Percentiles rank a stretch among this genome's conserved stretches.
Conservation (phyloP, 2,113 vertebrate genomes). For the Antechinus stuartii region DNA sequence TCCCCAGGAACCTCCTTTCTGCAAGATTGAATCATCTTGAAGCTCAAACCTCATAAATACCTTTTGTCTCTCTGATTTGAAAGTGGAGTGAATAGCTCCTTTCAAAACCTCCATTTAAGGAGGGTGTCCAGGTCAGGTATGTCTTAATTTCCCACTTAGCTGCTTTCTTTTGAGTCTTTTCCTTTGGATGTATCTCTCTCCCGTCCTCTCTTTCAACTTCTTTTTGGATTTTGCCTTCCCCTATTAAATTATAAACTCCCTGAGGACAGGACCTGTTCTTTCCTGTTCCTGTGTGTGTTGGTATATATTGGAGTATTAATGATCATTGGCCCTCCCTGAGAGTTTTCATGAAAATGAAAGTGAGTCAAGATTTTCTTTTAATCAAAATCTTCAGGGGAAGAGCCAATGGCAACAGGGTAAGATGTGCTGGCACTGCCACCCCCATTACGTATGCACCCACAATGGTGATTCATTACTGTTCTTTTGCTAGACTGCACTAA, state of each 20-base stretch:
- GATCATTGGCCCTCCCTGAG: neutral
- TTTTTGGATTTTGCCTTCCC: neutral
- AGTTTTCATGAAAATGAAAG: neutral
- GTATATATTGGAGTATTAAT: neutral
- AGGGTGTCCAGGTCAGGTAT: neutral
- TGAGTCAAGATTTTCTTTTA: neutral
- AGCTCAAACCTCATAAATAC: neutral
- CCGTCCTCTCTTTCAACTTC: neutral
- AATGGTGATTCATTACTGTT: neutral
- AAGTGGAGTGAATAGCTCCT: neutral
- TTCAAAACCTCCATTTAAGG: neutral
- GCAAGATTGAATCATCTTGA: neutral
- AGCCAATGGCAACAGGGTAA: neutral
- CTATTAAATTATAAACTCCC: neutral
- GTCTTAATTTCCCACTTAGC: neutral
- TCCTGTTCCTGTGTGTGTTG: neutral
- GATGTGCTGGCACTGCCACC: neutral
- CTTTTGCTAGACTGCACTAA: neutral
- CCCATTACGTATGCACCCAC: neutral
- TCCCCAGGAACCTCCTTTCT: neutral
- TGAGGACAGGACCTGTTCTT: neutral
- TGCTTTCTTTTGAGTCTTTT: neutral
- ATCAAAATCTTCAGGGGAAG: neutral
- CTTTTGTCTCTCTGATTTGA: neutral
- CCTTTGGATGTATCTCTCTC: neutral